Evolutionary conservation across 2,797 vertebrate genomes (phyloP).

Genomic region (Bufotes viridis): DNA sequence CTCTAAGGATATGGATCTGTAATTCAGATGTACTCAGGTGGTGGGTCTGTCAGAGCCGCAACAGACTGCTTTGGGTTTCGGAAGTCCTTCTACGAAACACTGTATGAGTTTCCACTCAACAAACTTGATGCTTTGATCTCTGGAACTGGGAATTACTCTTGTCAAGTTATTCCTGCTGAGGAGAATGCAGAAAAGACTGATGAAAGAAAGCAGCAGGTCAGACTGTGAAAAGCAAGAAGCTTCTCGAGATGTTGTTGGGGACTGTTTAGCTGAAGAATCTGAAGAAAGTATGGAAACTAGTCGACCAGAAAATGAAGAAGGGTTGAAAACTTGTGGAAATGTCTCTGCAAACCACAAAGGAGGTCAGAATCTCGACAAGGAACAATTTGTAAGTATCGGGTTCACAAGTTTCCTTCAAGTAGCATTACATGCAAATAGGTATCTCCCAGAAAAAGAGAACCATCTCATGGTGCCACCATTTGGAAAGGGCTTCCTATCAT

Average conservation of each 20-base stretch:
- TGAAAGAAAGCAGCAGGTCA: constrained; percentile 71
- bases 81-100: constrained; percentile 81
- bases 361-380: constrained; percentile 75
- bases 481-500: too few species aligned
- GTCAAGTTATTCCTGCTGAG: constrained; percentile 68
- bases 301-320: constrained; percentile 69
- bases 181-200: constrained; percentile 50
- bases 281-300: constrained; percentile 64
- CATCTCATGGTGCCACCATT: too few species aligned
- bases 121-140: constrained; percentile 88
- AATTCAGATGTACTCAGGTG: constrained; percentile 94
- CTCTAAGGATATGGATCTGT: constrained; percentile 89
- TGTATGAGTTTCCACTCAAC: constrained; percentile 93
- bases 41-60: constrained; percentile 86
- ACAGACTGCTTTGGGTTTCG: constrained; percentile 95
- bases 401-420: too few species aligned
- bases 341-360: constrained; percentile 72
- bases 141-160: constrained; percentile 82
- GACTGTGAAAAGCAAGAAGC: constrained; percentile 65
- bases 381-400: constrained; percentile 75
- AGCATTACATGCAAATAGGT: too few species aligned
- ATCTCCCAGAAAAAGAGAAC: too few species aligned
- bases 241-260: constrained; percentile 67
- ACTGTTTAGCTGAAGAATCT: constrained; percentile 23
- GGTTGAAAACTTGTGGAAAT: constrained; percentile 62